Evolutionary conservation across 92 coral and sea anemone genomes (phyloP).

Genomic region (Porites divaricata): DNA sequence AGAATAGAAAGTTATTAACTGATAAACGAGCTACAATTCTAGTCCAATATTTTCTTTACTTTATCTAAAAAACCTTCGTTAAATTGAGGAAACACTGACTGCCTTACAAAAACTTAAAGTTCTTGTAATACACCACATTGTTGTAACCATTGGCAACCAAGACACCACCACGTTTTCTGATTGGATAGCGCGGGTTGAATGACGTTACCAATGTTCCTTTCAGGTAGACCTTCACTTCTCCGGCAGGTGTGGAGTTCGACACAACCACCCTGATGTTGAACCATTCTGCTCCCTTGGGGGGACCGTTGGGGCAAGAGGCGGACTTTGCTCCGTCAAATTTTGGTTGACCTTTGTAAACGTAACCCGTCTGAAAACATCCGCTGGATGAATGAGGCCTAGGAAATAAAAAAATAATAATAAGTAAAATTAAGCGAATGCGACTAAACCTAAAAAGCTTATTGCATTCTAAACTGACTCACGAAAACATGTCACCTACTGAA

Average conservation of each 20-base stretch:
- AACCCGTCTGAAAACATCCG: constrained; percentile 73
- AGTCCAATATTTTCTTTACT: too few species aligned
- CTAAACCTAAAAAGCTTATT: background rate
- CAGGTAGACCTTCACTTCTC: constrained; percentile 47
- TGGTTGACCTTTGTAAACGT: constrained; percentile 55
- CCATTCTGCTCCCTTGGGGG: constrained; percentile 71
- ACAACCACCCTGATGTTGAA: constrained; percentile 48
- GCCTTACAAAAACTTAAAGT: constrained; percentile 24
- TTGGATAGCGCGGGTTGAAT: constrained; percentile 52
- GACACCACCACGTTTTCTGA: constrained; percentile 67
- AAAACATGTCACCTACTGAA: too few species aligned
- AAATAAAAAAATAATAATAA: background rate
- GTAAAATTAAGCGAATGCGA: too few species aligned
- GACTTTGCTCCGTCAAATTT: constrained; percentile 36
- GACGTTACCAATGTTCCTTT: constrained; percentile 34
- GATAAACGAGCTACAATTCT: too few species aligned
- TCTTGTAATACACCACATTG: constrained; percentile 63
- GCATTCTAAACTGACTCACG: too few species aligned
- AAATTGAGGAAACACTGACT: background rate
- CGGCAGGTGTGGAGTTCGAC: constrained; percentile 21
- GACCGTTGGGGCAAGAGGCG: constrained; percentile 51
- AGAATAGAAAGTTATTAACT: too few species aligned
- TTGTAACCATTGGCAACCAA: constrained; percentile 83
- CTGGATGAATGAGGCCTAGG: constrained; percentile 59
- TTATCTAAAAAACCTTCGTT: too few species aligned